phyloP scores from a whole-genome alignment of 2,888 invertebrate species.

The Podabrus alpinus region DNA sequence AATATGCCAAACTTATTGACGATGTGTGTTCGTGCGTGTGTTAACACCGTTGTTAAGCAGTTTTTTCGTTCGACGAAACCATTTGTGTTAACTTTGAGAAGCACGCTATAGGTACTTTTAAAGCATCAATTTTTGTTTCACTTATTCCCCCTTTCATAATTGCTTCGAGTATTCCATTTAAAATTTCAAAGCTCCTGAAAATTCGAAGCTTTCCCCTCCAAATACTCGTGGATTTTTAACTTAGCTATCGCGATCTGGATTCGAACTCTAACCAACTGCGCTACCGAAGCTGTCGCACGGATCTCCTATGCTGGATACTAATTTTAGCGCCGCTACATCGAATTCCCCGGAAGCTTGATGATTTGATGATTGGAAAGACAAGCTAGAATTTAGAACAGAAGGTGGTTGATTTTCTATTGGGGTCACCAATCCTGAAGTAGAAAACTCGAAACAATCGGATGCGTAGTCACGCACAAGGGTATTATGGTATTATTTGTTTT shows the following conservation, averaged over 20 bases:
- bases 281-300: too few species aligned
- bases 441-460: not conserved
- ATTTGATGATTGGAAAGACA: too few species aligned
- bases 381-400: too few species aligned
- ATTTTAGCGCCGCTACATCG: too few species aligned
- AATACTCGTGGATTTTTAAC: too few species aligned
- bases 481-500: not conserved
- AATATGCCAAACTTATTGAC: conserved; percentile 5
- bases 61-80: conserved; percentile 8
- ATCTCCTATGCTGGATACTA: too few species aligned
- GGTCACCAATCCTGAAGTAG: not conserved
- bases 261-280: too few species aligned
- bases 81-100: conserved; percentile 11
- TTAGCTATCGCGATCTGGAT: too few species aligned
- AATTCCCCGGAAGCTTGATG: too few species aligned
- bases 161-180: not conserved
- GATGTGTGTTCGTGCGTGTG: conserved; percentile 19
- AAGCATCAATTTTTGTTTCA: conserved; percentile 11
- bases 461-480: too few species aligned
- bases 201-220: too few species aligned
- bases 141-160: conserved; percentile 1
- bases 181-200: not conserved
- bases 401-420: not conserved
- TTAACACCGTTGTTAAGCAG: conserved; percentile 20
- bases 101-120: conserved; percentile 15